A percentile compares a stretch with the other conserved stretches of the same genome.
Conservation (phyloP, 2,888 invertebrate genomes). For the Chironomus tentans region DNA sequence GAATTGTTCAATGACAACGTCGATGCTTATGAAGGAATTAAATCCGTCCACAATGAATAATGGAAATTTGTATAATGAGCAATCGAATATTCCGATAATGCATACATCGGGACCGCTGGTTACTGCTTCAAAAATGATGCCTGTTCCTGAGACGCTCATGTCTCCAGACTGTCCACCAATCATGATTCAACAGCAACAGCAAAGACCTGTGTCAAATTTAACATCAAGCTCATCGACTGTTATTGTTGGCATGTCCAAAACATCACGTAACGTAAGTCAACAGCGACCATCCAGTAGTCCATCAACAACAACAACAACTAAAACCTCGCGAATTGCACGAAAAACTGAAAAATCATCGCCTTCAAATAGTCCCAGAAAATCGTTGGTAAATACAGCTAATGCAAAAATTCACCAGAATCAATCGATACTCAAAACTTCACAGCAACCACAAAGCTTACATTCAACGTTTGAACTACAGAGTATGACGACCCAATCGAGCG, state of each 20-base stretch:
- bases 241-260: background rate
- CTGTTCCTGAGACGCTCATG: conserved; percentile 79
- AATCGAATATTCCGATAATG: conserved; percentile 17
- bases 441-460: background rate
- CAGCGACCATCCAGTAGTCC: conserved; percentile 9
- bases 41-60: conserved; percentile 18
- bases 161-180: conserved; percentile 55
- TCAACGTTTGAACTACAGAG: background rate
- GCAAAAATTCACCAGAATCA: conserved; percentile 16
- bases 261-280: background rate
- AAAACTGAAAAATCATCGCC: conserved; percentile 34
- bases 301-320: background rate
- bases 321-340: background rate
- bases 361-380: conserved; percentile 38
- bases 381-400: conserved; percentile 21
- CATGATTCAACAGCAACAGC: background rate
- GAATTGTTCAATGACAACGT: conserved; percentile 12
- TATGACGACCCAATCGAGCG: background rate
- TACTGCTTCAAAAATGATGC: conserved; percentile 77
- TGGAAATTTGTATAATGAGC: conserved; percentile 24
- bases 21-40: background rate
- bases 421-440: conserved; percentile 1
- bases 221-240: background rate
- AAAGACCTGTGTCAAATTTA: background rate
- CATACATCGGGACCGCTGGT: conserved; percentile 49